Percentiles rank a stretch among this genome's conserved stretches.
Evolutionary conservation across 1,140 invertebrate genomes (phyloP).

Genomic region (Drosophila auraria): DNA sequence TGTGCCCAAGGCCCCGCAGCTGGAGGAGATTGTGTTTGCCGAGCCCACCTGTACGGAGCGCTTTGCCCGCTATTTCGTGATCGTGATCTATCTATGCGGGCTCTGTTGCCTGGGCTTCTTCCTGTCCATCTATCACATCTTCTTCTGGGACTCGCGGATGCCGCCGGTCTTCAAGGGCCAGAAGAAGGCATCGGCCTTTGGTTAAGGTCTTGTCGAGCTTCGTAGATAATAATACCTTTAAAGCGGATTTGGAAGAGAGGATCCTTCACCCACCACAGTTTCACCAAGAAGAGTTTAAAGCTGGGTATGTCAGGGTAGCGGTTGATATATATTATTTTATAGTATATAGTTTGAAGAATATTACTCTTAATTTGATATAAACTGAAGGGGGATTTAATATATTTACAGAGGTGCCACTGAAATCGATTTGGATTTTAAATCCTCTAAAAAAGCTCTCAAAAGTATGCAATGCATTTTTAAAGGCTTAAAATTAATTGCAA

Average conservation of each 20-base stretch:
- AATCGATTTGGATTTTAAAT: not conserved
- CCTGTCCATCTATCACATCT: conserved; percentile 78
- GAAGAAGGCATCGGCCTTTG: conserved; percentile 64
- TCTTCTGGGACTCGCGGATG: conserved; percentile 84
- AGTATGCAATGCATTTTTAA: too few relatives aligned
- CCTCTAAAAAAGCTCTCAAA: too few relatives aligned
- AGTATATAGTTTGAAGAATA: not conserved
- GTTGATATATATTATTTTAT: not conserved
- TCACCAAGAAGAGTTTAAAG: not conserved
- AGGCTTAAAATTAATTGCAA: too few relatives aligned
- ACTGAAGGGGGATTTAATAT: not conserved
- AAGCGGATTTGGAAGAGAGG: not conserved
- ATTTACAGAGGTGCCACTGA: not conserved
- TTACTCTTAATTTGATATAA: not conserved
- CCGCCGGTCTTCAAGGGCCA: conserved; percentile 78
- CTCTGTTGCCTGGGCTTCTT: conserved; percentile 76
- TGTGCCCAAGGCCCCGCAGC: conserved; percentile 66
- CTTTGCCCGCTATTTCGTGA: conserved; percentile 73
- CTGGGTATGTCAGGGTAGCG: conserved; percentile 4
- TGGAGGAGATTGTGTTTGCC: conserved; percentile 73
- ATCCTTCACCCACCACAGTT: not conserved
- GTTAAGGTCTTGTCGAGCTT: conserved; percentile 18
- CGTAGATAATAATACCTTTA: not conserved
- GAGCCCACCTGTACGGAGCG: conserved; percentile 76
- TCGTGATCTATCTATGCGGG: conserved; percentile 77